Conservation (phyloP, 2,113 vertebrate species). For the Brachyhypopomus occidentalis region DNA sequence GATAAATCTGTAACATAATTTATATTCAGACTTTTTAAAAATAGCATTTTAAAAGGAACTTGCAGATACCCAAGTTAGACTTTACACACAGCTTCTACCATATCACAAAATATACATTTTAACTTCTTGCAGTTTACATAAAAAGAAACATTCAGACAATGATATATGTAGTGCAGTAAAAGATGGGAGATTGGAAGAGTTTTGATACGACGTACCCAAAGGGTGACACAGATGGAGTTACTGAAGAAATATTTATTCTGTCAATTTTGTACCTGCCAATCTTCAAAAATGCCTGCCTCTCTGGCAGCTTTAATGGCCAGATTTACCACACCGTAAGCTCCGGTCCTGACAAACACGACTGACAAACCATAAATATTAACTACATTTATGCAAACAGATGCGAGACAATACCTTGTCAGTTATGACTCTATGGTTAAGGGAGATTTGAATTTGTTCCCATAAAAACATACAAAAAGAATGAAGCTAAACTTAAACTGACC, state of each 20-base stretch:
- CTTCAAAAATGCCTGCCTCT: constrained; percentile 9
- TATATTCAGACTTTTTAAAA: too few species aligned
- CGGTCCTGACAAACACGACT: constrained; percentile 81
- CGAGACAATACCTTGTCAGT: constrained; percentile 81
- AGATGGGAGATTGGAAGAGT: constrained; percentile 30
- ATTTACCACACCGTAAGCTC: constrained; percentile 79
- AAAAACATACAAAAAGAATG: constrained; percentile 62
- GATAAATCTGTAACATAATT: not conserved
- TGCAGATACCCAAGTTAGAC: too few species aligned
- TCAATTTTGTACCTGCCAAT: constrained; percentile 49
- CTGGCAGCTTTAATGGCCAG: constrained; percentile 76
- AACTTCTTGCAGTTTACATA: not conserved
- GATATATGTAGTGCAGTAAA: constrained; percentile 42
- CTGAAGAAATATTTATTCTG: constrained; percentile 53
- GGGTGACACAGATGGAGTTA: constrained; percentile 45
- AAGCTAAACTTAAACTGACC: constrained; percentile 7
- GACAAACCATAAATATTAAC: constrained; percentile 85
- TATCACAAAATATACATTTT: not conserved
- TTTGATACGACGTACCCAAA: constrained; percentile 31
- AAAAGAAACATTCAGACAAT: not conserved
- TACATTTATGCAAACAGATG: constrained; percentile 80
- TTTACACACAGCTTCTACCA: not conserved
- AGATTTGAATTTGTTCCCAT: constrained; percentile 83
- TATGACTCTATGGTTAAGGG: constrained; percentile 69
- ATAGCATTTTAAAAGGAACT: too few species aligned